phyloP scores from a whole-genome alignment of 2,888 invertebrate species.

The Electrophaes corylata region DNA sequence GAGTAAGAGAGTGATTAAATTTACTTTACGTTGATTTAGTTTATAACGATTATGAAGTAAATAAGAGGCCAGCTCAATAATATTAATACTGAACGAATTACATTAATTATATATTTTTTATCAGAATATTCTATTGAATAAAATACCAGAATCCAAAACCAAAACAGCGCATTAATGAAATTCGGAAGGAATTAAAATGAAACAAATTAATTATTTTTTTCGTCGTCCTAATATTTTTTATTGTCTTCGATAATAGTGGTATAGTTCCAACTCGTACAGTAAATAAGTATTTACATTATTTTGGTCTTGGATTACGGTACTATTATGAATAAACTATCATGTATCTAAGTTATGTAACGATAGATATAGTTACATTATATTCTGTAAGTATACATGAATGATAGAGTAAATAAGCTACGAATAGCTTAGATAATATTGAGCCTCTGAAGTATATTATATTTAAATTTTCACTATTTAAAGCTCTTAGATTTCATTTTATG shows the following conservation, averaged over 20 bases:
- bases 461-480: constrained; percentile 82
- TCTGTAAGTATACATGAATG: constrained; percentile 69
- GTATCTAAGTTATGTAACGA: constrained; percentile 45
- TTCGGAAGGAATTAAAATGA: constrained; percentile 15
- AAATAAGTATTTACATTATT: constrained; percentile 43
- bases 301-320: constrained; percentile 66
- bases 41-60: constrained; percentile 39
- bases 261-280: constrained; percentile 28
- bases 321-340: constrained; percentile 37
- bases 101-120: constrained; percentile 37
- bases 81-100: constrained; percentile 53
- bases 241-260: constrained; percentile 53
- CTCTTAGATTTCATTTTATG: constrained; percentile 82
- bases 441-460: constrained; percentile 80
- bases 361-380: constrained; percentile 54
- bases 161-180: constrained; percentile 40
- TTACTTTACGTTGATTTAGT: constrained; percentile 24
- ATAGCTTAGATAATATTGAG: constrained; percentile 81
- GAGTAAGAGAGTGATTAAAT: constrained; percentile 5
- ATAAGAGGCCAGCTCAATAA: constrained; percentile 61
- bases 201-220: constrained; percentile 31
- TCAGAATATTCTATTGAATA: constrained; percentile 39
- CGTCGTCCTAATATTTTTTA: constrained; percentile 47
- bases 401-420: constrained; percentile 76
- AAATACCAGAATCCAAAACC: constrained; percentile 70